Evolutionary conservation across 1,140 invertebrate species (phyloP).

Genomic region (Platorchestia sp.): DNA sequence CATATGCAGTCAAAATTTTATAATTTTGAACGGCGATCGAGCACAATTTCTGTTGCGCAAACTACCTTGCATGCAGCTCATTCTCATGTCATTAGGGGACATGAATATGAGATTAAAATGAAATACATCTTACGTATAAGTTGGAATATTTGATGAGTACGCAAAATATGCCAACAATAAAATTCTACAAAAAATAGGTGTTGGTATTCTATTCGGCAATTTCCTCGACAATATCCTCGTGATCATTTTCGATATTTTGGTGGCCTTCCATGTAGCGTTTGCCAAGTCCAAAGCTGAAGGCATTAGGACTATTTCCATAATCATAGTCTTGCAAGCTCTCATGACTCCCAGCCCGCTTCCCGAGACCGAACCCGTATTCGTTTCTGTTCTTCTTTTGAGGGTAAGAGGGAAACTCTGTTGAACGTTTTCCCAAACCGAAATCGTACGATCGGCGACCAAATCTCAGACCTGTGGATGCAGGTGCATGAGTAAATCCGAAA

Average conservation of each 20-base stretch:
- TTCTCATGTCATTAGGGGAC: background rate
- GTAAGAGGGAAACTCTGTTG: background rate
- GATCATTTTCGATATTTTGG: background rate
- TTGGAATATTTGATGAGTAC: background rate
- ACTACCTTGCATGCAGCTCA: background rate
- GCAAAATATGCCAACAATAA: background rate
- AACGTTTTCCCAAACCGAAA: constrained; percentile 35
- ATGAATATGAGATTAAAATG: background rate
- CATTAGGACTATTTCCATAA: background rate
- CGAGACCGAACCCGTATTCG: background rate
- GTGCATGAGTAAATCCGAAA: background rate
- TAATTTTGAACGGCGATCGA: too few species aligned
- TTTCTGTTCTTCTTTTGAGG: background rate
- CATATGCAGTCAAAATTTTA: background rate
- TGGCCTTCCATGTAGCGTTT: constrained; percentile 9
- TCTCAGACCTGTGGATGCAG: background rate
- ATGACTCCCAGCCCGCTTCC: background rate
- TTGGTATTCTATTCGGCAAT: background rate
- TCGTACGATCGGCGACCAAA: constrained; percentile 25
- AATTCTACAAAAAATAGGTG: background rate
- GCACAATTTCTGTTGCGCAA: background rate
- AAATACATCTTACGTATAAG: background rate
- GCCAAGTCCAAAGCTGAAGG: constrained; percentile 32
- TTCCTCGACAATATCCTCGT: background rate
- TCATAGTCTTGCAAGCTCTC: background rate